Evolutionary conservation across 1,140 invertebrate species (phyloP).

Genomic region (Leptinotarsa undecemlineata): DNA sequence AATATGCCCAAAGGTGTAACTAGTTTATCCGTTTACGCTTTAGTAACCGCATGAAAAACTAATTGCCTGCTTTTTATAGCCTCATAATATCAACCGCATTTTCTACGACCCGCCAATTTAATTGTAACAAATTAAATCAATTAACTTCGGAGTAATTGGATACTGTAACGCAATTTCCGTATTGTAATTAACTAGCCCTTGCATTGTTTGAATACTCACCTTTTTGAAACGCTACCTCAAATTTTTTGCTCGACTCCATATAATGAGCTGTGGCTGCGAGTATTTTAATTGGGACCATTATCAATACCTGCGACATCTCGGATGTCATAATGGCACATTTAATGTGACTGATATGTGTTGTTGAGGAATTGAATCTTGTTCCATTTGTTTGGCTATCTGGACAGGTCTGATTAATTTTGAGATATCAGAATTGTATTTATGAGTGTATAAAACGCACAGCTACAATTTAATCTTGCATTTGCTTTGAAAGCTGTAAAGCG

Average conservation of each 20-base stretch:
- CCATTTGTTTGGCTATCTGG: neutral
- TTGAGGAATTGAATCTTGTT: neutral
- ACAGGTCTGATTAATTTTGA: too few species aligned
- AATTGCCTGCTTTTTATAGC: constrained; percentile 3
- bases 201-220: constrained; percentile 14
- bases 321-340: constrained; percentile 3
- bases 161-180: constrained; percentile 22
- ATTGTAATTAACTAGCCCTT: constrained; percentile 15
- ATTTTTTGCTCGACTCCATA: neutral
- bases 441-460: too few species aligned
- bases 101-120: constrained; percentile 10
- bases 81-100: constrained; percentile 9
- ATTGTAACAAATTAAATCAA: constrained; percentile 23
- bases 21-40: neutral
- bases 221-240: neutral
- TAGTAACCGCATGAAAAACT: neutral
- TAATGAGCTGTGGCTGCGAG: constrained; percentile 6
- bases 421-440: too few species aligned
- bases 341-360: neutral
- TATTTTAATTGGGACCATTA: constrained; percentile 12
- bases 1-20: constrained; percentile 2
- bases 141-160: constrained; percentile 21
- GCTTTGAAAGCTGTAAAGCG: too few species aligned
- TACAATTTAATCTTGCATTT: too few species aligned
- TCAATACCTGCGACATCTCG: neutral